Conservation (phyloP, 2,888 invertebrate species). For the Himalopsyche tibetana region DNA sequence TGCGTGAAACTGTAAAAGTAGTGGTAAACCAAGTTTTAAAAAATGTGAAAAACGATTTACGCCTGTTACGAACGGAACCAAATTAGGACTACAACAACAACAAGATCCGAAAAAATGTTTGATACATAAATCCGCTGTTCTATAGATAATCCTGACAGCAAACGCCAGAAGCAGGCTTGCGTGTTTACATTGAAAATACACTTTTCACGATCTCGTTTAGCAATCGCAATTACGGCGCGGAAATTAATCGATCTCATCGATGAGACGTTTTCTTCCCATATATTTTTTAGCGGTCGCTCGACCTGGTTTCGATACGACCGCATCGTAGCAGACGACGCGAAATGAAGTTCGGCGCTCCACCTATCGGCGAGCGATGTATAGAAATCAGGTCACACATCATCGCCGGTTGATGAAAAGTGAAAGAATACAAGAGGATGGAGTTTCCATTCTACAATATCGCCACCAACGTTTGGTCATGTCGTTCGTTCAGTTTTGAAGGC, state of each 20-base stretch:
- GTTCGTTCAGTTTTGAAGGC: background rate
- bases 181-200: background rate
- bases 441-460: background rate
- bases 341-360: constrained; percentile 1
- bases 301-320: constrained; percentile 22
- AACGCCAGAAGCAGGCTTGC: no score
- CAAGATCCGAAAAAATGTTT: no score
- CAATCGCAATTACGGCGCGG: background rate
- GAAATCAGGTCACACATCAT: constrained; percentile 28
- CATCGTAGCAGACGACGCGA: background rate
- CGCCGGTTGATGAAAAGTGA: background rate
- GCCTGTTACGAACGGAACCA: no score
- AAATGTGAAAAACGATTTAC: no score
- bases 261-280: background rate
- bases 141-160: no score
- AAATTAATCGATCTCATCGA: constrained; percentile 32
- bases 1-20: no score
- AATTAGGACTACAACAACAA: no score
- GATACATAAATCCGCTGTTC: no score
- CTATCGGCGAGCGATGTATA: background rate
- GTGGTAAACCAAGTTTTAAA: no score
- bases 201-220: background rate
- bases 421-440: background rate
- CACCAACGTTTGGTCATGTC: background rate
- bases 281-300: background rate